Evolutionary conservation across 2,888 invertebrate species (phyloP).

Genomic region (Cartodere bifasciata): DNA sequence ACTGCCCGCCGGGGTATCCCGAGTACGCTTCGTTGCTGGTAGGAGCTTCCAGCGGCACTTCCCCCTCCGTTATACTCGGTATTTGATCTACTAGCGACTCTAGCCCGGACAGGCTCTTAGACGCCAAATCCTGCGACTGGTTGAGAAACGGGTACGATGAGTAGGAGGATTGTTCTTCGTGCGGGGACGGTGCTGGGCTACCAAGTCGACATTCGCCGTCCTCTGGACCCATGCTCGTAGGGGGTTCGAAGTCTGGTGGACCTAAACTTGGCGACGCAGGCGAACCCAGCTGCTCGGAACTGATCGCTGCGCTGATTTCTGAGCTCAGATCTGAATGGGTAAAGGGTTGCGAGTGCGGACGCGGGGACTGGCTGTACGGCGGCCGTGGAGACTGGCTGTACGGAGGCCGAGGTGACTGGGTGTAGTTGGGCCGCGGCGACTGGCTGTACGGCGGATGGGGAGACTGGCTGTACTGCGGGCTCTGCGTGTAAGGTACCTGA

Average conservation of each 20-base stretch:
- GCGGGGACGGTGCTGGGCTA: conserved; percentile 37
- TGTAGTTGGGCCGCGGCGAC: conserved; percentile 24
- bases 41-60: conserved; percentile 27
- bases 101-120: conserved; percentile 73
- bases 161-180: conserved; percentile 30
- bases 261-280: conserved; percentile 55
- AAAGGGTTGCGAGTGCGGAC: conserved; percentile 41
- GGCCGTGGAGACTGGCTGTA: conserved; percentile 22
- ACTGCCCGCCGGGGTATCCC: conserved; percentile 25
- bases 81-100: conserved; percentile 87
- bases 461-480: conserved; percentile 29
- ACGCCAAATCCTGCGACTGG: conserved; percentile 57
- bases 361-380: conserved; percentile 26
- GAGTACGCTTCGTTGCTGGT: conserved; percentile 27
- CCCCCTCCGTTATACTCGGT: conserved; percentile 72
- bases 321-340: conserved; percentile 63
- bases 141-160: conserved; percentile 32
- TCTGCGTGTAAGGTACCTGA: conserved; percentile 20
- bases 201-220: conserved; percentile 41
- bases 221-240: conserved; percentile 45
- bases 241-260: conserved; percentile 63
- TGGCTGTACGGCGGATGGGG: conserved; percentile 28
- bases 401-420: conserved; percentile 26
- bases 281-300: conserved; percentile 51
- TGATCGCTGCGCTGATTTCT: conserved; percentile 68